Percentiles rank a stretch among this genome's conserved stretches.
Evolutionary conservation across 2,797 vertebrate genomes (phyloP).

Genomic region (Pipistrellus kuhlii): DNA sequence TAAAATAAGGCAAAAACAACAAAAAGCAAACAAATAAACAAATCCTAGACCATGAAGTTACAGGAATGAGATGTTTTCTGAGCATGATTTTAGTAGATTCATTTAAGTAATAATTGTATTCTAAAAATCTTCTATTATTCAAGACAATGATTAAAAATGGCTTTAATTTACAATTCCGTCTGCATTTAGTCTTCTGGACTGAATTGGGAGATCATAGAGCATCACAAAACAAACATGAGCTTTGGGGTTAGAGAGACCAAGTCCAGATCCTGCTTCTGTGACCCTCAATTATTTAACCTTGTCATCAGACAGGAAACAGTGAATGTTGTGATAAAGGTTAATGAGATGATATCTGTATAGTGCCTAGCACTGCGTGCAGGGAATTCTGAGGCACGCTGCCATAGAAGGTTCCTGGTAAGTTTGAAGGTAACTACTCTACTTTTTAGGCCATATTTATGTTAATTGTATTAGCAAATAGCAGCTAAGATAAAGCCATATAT

Average conservation of each 20-base stretch:
- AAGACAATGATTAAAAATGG: conserved; percentile 62
- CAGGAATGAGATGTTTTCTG: conserved; percentile 59
- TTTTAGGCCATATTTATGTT: not conserved
- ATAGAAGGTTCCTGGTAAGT: not conserved
- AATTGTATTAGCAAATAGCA: conserved; percentile 31
- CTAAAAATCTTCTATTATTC: conserved; percentile 62
- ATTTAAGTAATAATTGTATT: conserved; percentile 40
- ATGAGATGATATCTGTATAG: not conserved
- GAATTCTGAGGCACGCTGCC: not conserved
- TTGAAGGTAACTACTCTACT: conserved; percentile 6
- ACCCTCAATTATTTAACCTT: conserved; percentile 16
- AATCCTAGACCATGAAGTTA: conserved; percentile 18
- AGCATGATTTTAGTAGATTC: conserved; percentile 1
- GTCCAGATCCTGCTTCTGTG: conserved; percentile 41
- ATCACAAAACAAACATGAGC: not conserved
- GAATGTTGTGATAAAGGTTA: not conserved
- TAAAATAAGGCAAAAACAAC: conserved; percentile 42
- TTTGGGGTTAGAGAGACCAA: not conserved
- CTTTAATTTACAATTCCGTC: conserved; percentile 14
- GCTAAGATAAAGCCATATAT: not conserved
- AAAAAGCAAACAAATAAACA: not conserved
- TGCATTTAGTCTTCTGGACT: not conserved
- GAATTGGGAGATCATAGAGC: not conserved
- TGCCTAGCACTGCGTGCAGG: not conserved
- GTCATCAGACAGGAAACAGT: not conserved